Base-by-base conservation (phyloP, 2,888 invertebrate genomes). In the Campaea margaritaria region DNA sequence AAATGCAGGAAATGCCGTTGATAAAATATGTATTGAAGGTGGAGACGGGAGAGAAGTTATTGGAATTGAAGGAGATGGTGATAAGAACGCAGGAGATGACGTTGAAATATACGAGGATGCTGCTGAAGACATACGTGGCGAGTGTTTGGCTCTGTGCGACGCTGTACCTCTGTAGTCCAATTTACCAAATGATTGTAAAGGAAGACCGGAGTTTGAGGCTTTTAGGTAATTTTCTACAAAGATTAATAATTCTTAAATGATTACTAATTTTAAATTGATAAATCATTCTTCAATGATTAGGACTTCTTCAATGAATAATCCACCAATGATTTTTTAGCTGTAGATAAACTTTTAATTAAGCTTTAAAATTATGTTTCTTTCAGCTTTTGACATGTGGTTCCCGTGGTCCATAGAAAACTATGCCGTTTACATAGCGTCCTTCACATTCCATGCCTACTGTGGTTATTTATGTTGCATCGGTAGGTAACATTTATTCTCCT, bases 371-470 rank as follows among this genome's bases (percentile, higher is more conserved):
- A 3, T 52, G n/a, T 41, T 48, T 39, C 31, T 87, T 87, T 21
- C 74, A 92, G 91, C 86, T 10, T 92, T 89, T 59, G 85, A 88
- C 47, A 91, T 91, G 85, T 91, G 87, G 89, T 88, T 89, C 64
- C 91, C 91, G 0, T 92, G 91, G 91, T 86, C 84, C 52, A 65
- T 90, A 44, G 69, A 86, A 12, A 75, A 91, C 63, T 79, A 83
- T 11, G 65, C 65, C 3, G 77, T 91, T 0, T 92, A 89, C 58
- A 65, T 84, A 3, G 68, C 75, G 0, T 82, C 87, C 0, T 89
- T 89, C 52, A 70, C 82, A 64, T 89, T 89, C 51, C 82, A 91
- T 53, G 83, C 82, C 0, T 89, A 90, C 48, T 79, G 83, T 58
- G 90, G 85, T 0, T 88, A 83, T 62, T 70, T 91, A 12, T 87